Evolutionary conservation across 2,113 vertebrate species (phyloP).

Genomic region (Pteronura brasiliensis): DNA sequence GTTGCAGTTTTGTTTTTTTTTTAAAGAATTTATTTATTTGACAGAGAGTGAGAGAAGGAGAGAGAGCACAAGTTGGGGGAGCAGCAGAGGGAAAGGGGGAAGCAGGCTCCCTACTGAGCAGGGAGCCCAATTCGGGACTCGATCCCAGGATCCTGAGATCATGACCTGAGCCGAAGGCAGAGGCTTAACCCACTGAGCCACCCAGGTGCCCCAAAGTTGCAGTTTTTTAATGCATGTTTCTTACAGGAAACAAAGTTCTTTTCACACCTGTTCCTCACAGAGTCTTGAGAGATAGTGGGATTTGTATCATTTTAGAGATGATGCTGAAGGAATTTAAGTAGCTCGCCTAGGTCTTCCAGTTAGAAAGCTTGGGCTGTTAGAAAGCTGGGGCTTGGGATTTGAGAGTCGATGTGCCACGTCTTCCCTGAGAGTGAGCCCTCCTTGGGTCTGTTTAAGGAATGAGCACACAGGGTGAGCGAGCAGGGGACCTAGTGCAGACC

Average conservation of each 20-base stretch:
- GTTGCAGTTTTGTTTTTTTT: background rate
- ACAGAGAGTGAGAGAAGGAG: no score
- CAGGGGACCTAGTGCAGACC: background rate
- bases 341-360: background rate
- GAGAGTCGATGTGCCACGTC: background rate
- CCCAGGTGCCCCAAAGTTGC: background rate
- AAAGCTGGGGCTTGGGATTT: background rate
- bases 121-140: no score
- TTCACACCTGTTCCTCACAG: background rate
- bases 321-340: background rate
- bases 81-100: no score
- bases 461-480: background rate
- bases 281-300: background rate
- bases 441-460: background rate
- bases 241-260: background rate
- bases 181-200: background rate
- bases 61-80: no score
- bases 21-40: no score
- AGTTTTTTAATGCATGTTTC: background rate
- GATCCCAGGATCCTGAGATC: background rate
- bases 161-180: background rate
- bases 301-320: background rate
- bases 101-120: no score
- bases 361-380: background rate
- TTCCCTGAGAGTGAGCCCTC: background rate